Conservation (phyloP, 1,140 invertebrate genomes). For the Drosophila repleta region DNA sequence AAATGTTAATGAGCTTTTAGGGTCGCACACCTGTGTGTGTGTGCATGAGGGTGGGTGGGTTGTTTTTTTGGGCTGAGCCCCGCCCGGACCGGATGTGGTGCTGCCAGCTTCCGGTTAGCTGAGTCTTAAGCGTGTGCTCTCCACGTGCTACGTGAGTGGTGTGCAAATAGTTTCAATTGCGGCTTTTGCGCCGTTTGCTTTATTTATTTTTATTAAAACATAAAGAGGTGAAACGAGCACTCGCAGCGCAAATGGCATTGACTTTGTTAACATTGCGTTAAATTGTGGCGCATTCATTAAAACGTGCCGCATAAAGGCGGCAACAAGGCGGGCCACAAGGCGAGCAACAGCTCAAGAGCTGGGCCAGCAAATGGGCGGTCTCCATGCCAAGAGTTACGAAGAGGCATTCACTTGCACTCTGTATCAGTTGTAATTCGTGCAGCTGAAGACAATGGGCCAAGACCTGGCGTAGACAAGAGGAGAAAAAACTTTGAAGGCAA, state of each 20-base stretch:
- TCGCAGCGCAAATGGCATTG: slow-evolving; percentile 67
- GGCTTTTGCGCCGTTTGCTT: slow-evolving; percentile 78
- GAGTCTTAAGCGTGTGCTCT: slow-evolving; percentile 61
- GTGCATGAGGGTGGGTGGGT: slow-evolving; percentile 21
- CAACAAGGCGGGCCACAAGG: neutral
- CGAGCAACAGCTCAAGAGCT: slow-evolving; percentile 8
- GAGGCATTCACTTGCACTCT: slow-evolving; percentile 65
- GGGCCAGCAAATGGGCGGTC: neutral
- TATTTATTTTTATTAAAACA: slow-evolving; percentile 83
- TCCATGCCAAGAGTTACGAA: neutral
- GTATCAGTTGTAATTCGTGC: slow-evolving; percentile 60
- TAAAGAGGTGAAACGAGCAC: slow-evolving; percentile 64
- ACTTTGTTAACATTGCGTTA: slow-evolving; percentile 78
- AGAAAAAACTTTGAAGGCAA: slow-evolving; percentile 28
- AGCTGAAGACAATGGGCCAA: slow-evolving; percentile 38
- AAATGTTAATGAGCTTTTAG: slow-evolving; percentile 82
- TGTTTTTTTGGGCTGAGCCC: slow-evolving; percentile 18
- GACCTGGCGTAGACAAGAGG: neutral
- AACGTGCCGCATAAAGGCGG: slow-evolving; percentile 33
- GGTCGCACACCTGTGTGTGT: slow-evolving; percentile 43
- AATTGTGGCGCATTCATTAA: slow-evolving; percentile 76
- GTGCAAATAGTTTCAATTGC: slow-evolving; percentile 83
- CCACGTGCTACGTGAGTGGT: slow-evolving; percentile 71
- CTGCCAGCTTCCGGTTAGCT: slow-evolving; percentile 77
- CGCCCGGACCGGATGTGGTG: slow-evolving; percentile 66